These are phyloP conservation scores for Spinibarbus caldwelli DNA, from an alignment of 2,797 vertebrate species.

Conservation along the genomic window DNA sequence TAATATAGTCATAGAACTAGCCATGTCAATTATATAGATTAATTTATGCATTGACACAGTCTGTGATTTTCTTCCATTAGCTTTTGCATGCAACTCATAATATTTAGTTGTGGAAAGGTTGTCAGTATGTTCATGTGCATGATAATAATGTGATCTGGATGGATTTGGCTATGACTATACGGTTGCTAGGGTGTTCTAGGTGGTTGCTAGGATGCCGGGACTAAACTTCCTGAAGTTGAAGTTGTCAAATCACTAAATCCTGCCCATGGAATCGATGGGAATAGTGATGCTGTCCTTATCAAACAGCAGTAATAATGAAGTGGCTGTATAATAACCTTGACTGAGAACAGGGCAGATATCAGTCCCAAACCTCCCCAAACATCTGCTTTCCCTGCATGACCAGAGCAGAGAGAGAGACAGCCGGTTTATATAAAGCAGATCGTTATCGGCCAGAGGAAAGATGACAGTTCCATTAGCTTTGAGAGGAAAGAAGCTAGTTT, in stretches of 20 bases:
- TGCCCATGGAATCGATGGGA: neutral
- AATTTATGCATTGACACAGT: no score
- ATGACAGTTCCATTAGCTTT: conserved; percentile 81
- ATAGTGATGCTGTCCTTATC: neutral
- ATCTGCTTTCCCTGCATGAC: conserved; percentile 14
- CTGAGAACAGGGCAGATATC: neutral
- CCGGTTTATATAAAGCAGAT: conserved; percentile 59
- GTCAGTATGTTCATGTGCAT: neutral
- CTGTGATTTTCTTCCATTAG: neutral
- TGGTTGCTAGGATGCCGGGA: neutral
- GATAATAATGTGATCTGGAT: neutral
- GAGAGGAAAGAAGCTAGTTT: conserved; percentile 67
- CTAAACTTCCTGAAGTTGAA: neutral
- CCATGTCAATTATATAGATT: neutral
- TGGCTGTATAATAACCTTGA: conserved; percentile 4
- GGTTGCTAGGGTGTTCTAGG: neutral
- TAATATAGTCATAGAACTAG: neutral
- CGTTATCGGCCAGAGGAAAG: conserved; percentile 75
- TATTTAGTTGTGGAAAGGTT: neutral
- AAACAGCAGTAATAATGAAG: neutral
- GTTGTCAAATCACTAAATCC: conserved; percentile 10
- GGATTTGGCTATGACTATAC: neutral
- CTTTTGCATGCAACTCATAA: neutral
- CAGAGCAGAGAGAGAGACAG: conserved; percentile 2
- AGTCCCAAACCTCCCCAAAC: neutral